Conservation (phyloP, 2,797 vertebrate genomes). For the Syngnathus rostellatus region DNA sequence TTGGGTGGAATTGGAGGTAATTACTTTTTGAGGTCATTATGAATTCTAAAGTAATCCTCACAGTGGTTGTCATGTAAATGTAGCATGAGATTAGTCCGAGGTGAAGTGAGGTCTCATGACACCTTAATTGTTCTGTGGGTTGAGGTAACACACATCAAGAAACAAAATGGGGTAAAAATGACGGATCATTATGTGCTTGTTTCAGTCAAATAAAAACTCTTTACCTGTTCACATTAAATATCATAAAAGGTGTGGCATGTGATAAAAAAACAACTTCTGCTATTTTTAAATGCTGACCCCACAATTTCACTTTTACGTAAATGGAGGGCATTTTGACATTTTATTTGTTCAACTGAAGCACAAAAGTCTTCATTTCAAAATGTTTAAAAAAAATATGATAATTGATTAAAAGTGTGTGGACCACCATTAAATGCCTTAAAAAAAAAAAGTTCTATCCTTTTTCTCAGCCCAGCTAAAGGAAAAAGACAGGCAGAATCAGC, state of each 20-base stretch:
- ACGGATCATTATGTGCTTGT: background rate
- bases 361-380: background rate
- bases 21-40: slow-evolving; percentile 56
- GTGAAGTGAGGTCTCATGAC: slow-evolving; percentile 48
- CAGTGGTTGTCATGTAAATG: slow-evolving; percentile 39
- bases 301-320: background rate
- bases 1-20: slow-evolving; percentile 53
- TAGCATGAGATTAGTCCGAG: slow-evolving; percentile 37
- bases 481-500: slow-evolving; percentile 47
- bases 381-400: background rate
- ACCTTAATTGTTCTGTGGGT: slow-evolving; percentile 55
- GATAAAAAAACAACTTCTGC: background rate
- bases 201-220: background rate
- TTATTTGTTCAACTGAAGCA: background rate
- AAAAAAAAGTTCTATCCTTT: slow-evolving; percentile 6
- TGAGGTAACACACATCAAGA: slow-evolving; percentile 57
- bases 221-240: background rate
- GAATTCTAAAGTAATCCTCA: slow-evolving; percentile 48
- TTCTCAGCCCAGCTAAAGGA: slow-evolving; percentile 36
- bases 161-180: slow-evolving; percentile 17
- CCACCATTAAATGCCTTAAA: background rate
- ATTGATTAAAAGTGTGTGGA: background rate
- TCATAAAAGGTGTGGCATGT: background rate
- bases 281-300: background rate
- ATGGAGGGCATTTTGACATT: background rate